Conservation (phyloP, 1,140 invertebrate genomes). For the Teleogryllus occipitalis region DNA sequence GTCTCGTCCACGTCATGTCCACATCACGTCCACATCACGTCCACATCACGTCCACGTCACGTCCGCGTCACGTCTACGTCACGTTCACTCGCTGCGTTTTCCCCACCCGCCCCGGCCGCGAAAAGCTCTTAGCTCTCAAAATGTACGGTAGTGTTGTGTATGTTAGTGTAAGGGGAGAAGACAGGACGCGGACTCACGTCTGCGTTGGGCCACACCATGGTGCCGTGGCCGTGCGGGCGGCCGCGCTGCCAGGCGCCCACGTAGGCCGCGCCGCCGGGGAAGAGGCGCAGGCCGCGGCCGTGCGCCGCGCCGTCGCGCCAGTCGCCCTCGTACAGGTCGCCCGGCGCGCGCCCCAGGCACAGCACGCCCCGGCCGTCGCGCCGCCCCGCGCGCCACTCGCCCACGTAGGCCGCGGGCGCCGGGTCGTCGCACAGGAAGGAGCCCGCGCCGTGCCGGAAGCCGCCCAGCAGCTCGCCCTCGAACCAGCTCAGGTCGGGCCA, state of each 20-base stretch:
- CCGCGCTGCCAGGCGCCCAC: conserved; percentile 29
- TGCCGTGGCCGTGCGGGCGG: conserved; percentile 37
- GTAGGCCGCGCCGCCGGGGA: background rate
- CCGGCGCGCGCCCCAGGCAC: conserved; percentile 23
- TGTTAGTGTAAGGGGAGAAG: too few relatives aligned
- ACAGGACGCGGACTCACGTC: conserved; percentile 36
- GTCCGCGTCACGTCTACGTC: too few relatives aligned
- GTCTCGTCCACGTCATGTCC: too few relatives aligned
- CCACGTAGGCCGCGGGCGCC: conserved; percentile 34
- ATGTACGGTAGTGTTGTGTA: too few relatives aligned
- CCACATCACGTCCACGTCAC: too few relatives aligned
- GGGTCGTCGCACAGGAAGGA: conserved; percentile 29
- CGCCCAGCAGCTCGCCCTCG: conserved; percentile 44
- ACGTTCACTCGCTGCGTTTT: too few relatives aligned
- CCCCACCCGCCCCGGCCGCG: too few relatives aligned
- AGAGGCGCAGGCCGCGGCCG: conserved; percentile 29
- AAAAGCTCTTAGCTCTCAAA: too few relatives aligned
- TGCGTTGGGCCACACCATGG: conserved; percentile 45
- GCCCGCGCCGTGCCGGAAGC: conserved; percentile 45
- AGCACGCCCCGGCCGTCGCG: conserved; percentile 38
- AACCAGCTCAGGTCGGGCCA: conserved; percentile 46
- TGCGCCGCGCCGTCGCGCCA: conserved; percentile 45
- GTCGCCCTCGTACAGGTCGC: conserved; percentile 36
- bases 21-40: too few relatives aligned
- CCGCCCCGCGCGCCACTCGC: conserved; percentile 41